Base-by-base conservation (phyloP, 1,140 invertebrate genomes). In the Pogonus chalceus region DNA sequence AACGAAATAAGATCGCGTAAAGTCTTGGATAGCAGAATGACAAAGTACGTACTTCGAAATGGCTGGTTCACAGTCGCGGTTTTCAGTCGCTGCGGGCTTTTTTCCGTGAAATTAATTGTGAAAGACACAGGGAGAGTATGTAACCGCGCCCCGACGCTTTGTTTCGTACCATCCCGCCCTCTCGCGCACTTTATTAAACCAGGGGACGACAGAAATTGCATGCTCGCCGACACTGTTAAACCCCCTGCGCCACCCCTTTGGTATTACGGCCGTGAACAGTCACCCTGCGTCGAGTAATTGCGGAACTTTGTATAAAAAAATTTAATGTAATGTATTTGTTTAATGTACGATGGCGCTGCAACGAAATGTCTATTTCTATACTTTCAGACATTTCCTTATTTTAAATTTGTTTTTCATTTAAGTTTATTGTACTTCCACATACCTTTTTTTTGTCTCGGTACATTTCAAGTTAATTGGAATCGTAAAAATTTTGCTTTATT, bases 311-410 rank as follows among this genome's bases (percentile, higher is more conserved):
- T 43, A 43, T 43, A 43, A 43, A 16, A 43, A 43, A 43, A 43
- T 43, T 43, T 43, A 43, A 43, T 43, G 37, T 18, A 43, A 43
- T 43, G 37, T 43, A 43, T 43, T 43, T 43, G 37, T 43, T 7
- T 43, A 43, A 43, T 43, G 37, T 43, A 43, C 37, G 37, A 43
- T 43, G 37, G n/a, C n/a, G n/a, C n/a, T n/a, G n/a, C n/a, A n/a
- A n/a, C n/a, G n/a, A n/a, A n/a, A n/a, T n/a, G n/a, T n/a, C n/a
- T n/a, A n/a, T n/a, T n/a, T n/a, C n/a, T n/a, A n/a, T n/a, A n/a
- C n/a, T n/a, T n/a, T n/a, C n/a, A n/a, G n/a, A n/a, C n/a, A n/a
- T n/a, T n/a, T n/a, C n/a, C n/a, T n/a, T n/a, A n/a, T n/a, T n/a
- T n/a, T n/a, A n/a, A n/a, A n/a, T n/a, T n/a, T n/a, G n/a, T n/a